Evolutionary conservation across 2,113 vertebrate species (phyloP), one percentile per base, ranked within the genome.

Genomic region (Tupaia chinensis): DNA sequence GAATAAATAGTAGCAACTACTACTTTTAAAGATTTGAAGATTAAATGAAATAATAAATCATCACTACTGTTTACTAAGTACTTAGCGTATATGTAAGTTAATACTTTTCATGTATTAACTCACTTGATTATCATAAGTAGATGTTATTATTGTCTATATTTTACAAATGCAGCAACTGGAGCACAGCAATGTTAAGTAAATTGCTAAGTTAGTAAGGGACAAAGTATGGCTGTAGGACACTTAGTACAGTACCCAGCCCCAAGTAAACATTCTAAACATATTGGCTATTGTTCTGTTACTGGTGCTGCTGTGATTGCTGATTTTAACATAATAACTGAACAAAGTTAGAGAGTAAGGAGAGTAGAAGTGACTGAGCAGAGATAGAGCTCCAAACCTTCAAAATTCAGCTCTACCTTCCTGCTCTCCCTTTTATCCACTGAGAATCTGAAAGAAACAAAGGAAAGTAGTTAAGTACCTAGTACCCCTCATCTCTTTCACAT

Each of bases 391-490:
- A 70, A 58, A 66, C 65, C 63, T 93, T 87, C 79, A 54, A 13
- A 68, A 32, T 29, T 32, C 4, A 60, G 7, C 44, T 80, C 10
- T 16, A 68, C 74, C 69, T 94, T 87, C 32, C 68, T 78, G 23
- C 32, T 16, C 58, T 76, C 29, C 20, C 32, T 83, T 32, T 58
- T 88, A 70, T 77, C 72, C 87, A 82, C 19, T 23, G 72, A 91
- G 70, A 94, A 74, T 86, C 73, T 83, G 79, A 96, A 73, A 81
- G 73, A 90, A 95, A 32, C 60, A 78, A 73, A 83, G 58, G 77
- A 94, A 3, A 80, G 10, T 61, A 87, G 77, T 54, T 44, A 44
- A 66, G 63, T 89, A 76, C 74, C 74, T 91, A 78, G 74, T 61
- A 54, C 27, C 25, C 32, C 73, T 77, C 81, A 66, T 29, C 5